These are phyloP conservation scores for Mayetiola destructor DNA, from an alignment of 2,888 invertebrate species.

Conservation along the genomic window DNA sequence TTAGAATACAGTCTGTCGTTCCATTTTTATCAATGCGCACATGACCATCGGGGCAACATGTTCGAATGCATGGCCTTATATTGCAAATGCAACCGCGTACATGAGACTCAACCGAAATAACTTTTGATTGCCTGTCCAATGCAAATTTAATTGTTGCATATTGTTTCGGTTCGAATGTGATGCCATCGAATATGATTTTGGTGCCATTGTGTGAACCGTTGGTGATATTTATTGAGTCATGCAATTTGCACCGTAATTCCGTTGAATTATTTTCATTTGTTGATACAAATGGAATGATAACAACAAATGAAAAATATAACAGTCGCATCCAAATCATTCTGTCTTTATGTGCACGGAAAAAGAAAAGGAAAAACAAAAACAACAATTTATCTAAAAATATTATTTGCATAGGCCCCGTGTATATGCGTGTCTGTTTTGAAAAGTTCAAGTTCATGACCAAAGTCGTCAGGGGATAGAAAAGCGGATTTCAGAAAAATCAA, in stretches of 20 bases:
- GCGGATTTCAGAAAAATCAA: too few species aligned
- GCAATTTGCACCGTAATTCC: background rate
- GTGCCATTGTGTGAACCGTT: background rate
- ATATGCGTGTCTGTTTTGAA: background rate
- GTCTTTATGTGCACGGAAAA: background rate
- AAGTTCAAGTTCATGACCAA: background rate
- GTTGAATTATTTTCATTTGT: background rate
- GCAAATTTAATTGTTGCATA: background rate
- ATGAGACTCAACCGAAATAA: background rate
- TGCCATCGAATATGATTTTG: background rate
- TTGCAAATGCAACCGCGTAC: background rate
- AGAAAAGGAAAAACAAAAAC: background rate
- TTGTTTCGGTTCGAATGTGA: background rate
- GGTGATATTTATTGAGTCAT: background rate
- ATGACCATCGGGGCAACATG: background rate
- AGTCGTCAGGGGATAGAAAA: background rate
- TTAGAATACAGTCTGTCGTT: background rate
- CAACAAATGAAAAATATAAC: too few species aligned
- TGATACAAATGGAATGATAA: background rate
- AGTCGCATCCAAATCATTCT: background rate
- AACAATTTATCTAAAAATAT: background rate
- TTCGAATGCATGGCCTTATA: background rate
- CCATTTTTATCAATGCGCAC: background rate
- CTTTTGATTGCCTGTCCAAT: background rate
- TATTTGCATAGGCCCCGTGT: background rate